Conservation (phyloP, 2,797 vertebrate species). For the Spheniscus humboldti region DNA sequence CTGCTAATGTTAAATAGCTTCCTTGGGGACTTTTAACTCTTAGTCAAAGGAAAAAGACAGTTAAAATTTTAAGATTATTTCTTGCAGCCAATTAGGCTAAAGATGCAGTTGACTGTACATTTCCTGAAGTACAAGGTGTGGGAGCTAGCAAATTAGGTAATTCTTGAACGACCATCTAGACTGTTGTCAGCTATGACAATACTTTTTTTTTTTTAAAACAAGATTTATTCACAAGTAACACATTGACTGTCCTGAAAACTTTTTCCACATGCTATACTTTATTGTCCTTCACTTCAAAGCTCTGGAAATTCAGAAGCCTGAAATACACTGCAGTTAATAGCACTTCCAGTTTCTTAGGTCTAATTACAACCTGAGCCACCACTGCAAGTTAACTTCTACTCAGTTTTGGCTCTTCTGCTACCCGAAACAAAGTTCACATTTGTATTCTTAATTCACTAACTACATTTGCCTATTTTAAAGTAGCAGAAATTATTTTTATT, state of each 20-base stretch:
- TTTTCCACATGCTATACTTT: background rate
- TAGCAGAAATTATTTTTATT: background rate
- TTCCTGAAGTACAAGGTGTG: background rate
- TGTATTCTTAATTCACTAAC: background rate
- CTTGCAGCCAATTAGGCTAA: background rate
- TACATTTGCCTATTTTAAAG: background rate
- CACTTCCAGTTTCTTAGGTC: background rate
- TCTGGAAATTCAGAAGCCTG: background rate
- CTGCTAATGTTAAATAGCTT: background rate
- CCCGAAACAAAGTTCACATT: background rate
- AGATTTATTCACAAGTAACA: background rate
- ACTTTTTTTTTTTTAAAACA: background rate
- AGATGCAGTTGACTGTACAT: background rate
- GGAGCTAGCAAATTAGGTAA: background rate
- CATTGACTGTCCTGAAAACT: background rate
- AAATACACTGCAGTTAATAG: background rate
- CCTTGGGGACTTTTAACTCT: background rate
- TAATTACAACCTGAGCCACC: background rate
- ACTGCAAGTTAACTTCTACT: background rate
- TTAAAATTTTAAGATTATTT: background rate
- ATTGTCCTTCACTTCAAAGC: slow-evolving; percentile 1
- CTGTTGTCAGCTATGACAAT: background rate
- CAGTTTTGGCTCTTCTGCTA: background rate
- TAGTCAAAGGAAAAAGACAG: background rate
- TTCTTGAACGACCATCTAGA: background rate